These are phyloP conservation scores for Poeciliopsis turrubarensis DNA, from an alignment of 2,113 vertebrate genomes.

Conservation along the genomic window DNA sequence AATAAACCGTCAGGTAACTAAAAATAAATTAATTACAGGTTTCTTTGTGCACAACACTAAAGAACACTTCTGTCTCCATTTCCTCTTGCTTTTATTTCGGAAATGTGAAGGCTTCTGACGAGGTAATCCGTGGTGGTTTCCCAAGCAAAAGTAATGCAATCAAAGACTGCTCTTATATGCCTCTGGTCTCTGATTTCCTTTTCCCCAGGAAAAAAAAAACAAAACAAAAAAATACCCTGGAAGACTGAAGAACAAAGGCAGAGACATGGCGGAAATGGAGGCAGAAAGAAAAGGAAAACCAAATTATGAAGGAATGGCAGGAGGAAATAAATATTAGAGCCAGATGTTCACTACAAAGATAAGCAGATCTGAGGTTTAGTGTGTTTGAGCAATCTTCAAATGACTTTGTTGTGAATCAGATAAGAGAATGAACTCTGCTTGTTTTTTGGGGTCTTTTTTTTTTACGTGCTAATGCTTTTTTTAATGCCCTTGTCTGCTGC, in stretches of 20 bases:
- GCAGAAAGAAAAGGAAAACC: conserved; percentile 19
- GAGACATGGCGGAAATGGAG: conserved; percentile 5
- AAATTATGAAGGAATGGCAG: conserved; percentile 38
- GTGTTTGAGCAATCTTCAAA: conserved; percentile 1
- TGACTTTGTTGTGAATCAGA: neutral
- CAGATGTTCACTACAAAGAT: conserved; percentile 50
- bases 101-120: conserved; percentile 6
- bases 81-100: conserved; percentile 11
- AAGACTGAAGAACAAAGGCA: conserved; percentile 24
- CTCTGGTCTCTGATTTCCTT: conserved; percentile 84
- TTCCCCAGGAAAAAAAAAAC: conserved; percentile 66
- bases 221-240: conserved; percentile 45
- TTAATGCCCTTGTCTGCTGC: neutral
- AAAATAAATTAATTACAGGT: conserved; percentile 3
- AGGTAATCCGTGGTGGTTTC: conserved; percentile 70
- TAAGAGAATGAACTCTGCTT: conserved; percentile 29
- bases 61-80: neutral
- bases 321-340: conserved; percentile 36
- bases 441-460: neutral
- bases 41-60: neutral
- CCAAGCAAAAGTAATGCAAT: conserved; percentile 81
- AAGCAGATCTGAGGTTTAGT: conserved; percentile 25
- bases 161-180: conserved; percentile 78
- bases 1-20: conserved; percentile 32
- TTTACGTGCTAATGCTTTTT: conserved; percentile 10